phyloP scores from a whole-genome alignment of 2,113 vertebrate species.

The Catagonus wagneri region DNA sequence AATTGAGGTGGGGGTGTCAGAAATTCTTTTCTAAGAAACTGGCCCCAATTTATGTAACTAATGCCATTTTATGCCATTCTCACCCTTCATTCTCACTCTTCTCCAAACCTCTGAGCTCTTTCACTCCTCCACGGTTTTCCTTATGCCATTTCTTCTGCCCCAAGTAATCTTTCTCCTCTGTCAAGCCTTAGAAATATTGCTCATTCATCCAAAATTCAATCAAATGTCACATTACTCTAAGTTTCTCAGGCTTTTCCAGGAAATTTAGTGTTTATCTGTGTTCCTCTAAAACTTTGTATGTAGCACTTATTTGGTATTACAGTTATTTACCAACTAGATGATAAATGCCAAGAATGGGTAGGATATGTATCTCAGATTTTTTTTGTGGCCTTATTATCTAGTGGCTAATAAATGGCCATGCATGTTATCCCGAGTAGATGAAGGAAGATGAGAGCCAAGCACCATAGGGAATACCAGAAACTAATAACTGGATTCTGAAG shows the following conservation, averaged over 20 bases:
- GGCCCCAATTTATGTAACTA: background rate
- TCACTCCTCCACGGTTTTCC: background rate
- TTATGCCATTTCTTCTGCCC: background rate
- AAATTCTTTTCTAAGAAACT: background rate
- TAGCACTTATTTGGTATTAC: background rate
- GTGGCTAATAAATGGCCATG: background rate
- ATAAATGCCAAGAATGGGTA: background rate
- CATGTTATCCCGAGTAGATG: background rate
- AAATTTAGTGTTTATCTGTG: background rate
- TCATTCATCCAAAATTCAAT: background rate
- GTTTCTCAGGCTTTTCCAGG: background rate
- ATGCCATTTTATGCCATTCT: background rate
- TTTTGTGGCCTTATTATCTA: background rate
- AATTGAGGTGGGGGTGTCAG: background rate
- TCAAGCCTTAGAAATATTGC: background rate
- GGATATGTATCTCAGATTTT: background rate
- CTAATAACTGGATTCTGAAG: background rate
- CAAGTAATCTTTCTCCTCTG: background rate
- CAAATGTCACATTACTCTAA: background rate
- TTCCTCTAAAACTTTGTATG: background rate
- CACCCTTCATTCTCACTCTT: background rate
- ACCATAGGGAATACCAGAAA: background rate
- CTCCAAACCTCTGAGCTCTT: background rate
- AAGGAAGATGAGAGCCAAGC: background rate
- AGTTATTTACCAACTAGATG: background rate